Conservation (phyloP, 2,113 vertebrate genomes). For the Girardinichthys multiradiatus region DNA sequence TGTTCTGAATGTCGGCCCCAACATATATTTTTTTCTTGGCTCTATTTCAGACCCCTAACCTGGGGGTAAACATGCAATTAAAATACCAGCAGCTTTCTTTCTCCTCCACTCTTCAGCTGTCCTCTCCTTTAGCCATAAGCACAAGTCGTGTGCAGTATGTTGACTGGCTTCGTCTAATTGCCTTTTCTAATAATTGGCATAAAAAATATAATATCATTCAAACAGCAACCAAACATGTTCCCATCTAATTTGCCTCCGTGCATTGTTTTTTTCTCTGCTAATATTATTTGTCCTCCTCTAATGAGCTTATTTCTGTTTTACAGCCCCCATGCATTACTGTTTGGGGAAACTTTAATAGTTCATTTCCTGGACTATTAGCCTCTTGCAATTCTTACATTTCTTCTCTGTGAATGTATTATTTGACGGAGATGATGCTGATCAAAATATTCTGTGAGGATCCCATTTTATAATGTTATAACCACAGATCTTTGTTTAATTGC, state of each 20-base stretch:
- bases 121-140: conserved; percentile 63
- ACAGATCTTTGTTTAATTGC: too few relatives aligned
- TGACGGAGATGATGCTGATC: conserved; percentile 33
- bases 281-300: conserved; percentile 39
- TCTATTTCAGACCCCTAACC: conserved; percentile 80
- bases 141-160: conserved; percentile 59
- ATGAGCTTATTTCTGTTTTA: conserved; percentile 59
- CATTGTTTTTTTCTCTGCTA: conserved; percentile 40
- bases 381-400: conserved; percentile 6
- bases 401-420: not conserved
- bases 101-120: conserved; percentile 57
- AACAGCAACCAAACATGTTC: conserved; percentile 48
- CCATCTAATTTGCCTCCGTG: conserved; percentile 25
- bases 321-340: conserved; percentile 11
- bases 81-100: conserved; percentile 75
- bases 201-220: conserved; percentile 45
- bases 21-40: conserved; percentile 71
- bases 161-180: conserved; percentile 69
- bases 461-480: conserved; percentile 8
- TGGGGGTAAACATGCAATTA: conserved; percentile 82
- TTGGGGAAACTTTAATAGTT: conserved; percentile 21
- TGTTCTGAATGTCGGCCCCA: conserved; percentile 74
- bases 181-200: conserved; percentile 70
- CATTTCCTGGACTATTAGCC: conserved; percentile 42
- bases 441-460: too few relatives aligned